A percentile compares a stretch with the other conserved stretches of the same genome.
Evolutionary conservation across 2,888 invertebrate genomes (phyloP).

Genomic region (Tachina fera): DNA sequence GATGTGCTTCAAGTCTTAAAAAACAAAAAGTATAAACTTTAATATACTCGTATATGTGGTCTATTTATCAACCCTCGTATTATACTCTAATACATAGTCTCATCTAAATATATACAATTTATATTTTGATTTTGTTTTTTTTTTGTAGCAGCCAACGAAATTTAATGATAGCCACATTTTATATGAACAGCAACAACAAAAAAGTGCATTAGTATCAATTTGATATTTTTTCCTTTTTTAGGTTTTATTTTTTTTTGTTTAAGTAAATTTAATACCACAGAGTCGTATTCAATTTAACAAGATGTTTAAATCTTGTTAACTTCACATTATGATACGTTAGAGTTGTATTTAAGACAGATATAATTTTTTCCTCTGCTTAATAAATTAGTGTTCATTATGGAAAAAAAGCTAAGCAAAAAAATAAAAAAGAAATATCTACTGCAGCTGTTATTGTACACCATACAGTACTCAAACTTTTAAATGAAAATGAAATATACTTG

Average conservation of each 20-base stretch:
- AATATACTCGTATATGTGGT: too few relatives aligned
- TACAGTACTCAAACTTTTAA: not conserved
- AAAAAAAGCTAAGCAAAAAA: constrained; percentile 39
- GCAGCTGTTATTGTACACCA: constrained; percentile 61
- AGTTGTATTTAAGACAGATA: constrained; percentile 54
- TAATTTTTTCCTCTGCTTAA: constrained; percentile 60
- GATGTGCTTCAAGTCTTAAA: not conserved
- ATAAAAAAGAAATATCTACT: constrained; percentile 31
- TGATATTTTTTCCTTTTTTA: constrained; percentile 16
- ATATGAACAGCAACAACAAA: constrained; percentile 28
- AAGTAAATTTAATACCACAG: constrained; percentile 34
- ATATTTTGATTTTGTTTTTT: constrained; percentile 7
- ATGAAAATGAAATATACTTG: constrained; percentile 37
- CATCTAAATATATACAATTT: constrained; percentile 5
- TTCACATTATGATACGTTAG: constrained; percentile 70
- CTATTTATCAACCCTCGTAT: not conserved
- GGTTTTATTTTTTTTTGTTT: not conserved
- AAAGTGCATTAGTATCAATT: constrained; percentile 68
- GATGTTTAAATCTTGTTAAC: constrained; percentile 71
- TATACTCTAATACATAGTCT: not conserved
- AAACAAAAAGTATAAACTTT: not conserved
- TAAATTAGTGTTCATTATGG: constrained; percentile 71
- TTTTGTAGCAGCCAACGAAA: constrained; percentile 22
- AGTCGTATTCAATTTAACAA: constrained; percentile 67
- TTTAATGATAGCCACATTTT: constrained; percentile 66